These are phyloP conservation scores for Propithecus coquereli DNA, from an alignment of 2,113 vertebrate genomes.

Conservation along the genomic window DNA sequence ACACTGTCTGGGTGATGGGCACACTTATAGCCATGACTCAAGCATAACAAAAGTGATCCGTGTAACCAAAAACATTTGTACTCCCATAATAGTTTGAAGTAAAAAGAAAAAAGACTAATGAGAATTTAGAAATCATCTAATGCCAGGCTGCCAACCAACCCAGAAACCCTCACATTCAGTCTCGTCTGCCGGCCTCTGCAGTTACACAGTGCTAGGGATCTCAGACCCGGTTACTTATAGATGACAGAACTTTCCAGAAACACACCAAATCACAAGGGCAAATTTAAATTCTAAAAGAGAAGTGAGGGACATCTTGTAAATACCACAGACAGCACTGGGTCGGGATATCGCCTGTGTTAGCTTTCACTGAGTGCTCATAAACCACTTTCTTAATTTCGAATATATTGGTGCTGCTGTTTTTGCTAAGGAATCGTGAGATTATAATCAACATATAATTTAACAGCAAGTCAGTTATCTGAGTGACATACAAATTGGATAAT, in stretches of 20 bases:
- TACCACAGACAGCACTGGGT: not conserved
- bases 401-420: not conserved
- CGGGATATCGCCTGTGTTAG: not conserved
- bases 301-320: not conserved
- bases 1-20: too few relatives aligned
- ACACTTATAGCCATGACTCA: too few relatives aligned
- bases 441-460: not conserved
- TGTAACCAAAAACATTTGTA: too few relatives aligned
- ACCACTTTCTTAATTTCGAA: not conserved
- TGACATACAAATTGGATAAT: not conserved
- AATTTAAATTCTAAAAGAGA: not conserved
- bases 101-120: too few relatives aligned
- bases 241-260: not conserved
- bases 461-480: not conserved
- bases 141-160: accelerated
- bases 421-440: not conserved
- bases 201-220: accelerated
- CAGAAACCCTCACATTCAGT: accelerated
- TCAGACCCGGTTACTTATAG: not conserved
- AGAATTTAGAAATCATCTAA: not conserved
- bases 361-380: not conserved
- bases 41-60: too few relatives aligned
- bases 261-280: not conserved
- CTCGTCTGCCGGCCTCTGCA: accelerated
- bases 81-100: too few relatives aligned